A percentile compares a stretch with the other conserved stretches of the same genome.
These are phyloP conservation scores for Myotis vivesi DNA, from an alignment of 2,797 vertebrate genomes.

Conservation along the genomic window DNA sequence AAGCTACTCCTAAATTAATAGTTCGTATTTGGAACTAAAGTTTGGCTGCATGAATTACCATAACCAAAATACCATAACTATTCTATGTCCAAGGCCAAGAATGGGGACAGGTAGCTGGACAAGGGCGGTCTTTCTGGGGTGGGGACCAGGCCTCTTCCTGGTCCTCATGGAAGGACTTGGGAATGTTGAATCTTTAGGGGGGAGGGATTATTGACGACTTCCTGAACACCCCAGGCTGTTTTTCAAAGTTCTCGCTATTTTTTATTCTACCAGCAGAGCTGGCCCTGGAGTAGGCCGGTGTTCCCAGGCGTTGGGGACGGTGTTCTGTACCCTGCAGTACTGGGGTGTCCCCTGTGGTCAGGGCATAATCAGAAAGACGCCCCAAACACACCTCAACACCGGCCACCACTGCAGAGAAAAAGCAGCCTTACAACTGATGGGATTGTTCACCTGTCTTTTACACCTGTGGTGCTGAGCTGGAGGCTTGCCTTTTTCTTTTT, in stretches of 20 bases:
- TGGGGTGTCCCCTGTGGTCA: not conserved
- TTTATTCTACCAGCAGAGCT: fast-evolving
- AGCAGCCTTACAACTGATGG: not conserved
- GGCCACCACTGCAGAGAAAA: not conserved
- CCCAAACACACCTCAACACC: no score
- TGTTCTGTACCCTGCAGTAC: not conserved
- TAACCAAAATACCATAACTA: not conserved
- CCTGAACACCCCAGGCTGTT: not conserved
- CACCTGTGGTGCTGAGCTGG: not conserved
- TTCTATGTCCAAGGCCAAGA: constrained; percentile 88
- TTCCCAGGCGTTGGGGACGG: not conserved
- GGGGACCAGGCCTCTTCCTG: not conserved
- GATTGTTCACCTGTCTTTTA: not conserved
- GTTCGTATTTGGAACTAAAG: not conserved
- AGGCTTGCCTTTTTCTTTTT: not conserved
- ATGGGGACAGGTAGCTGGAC: constrained; percentile 65
- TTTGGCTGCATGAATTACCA: not conserved
- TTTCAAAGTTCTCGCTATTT: not conserved
- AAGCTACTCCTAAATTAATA: not conserved
- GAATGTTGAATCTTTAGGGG: not conserved
- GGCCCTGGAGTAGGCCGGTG: not conserved
- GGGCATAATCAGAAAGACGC: not conserved
- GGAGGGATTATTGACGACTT: not conserved
- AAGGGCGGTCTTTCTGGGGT: constrained; percentile 54
- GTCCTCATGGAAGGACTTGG: not conserved